Percentiles rank a stretch among this genome's conserved stretches.
Conservation (phyloP, 2,113 vertebrate species). For the Paracanthobrama guichenoti region DNA sequence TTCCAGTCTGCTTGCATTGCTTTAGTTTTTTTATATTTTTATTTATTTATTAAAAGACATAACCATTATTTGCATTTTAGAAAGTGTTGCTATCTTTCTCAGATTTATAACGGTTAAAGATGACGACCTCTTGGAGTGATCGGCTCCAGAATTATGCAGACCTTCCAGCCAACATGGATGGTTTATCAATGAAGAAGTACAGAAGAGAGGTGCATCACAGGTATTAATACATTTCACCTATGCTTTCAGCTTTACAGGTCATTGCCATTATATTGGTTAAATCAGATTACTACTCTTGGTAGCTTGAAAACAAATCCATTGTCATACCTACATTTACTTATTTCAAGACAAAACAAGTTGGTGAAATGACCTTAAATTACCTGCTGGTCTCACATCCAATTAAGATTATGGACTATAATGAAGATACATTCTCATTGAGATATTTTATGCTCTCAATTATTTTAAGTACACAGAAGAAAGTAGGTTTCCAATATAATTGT, state of each 20-base stretch:
- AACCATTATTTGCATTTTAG: not conserved
- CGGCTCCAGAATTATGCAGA: constrained; percentile 92
- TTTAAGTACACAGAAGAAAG: not conserved
- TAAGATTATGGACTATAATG: not conserved
- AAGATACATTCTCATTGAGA: not conserved
- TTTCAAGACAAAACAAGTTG: not conserved
- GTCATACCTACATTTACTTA: not conserved
- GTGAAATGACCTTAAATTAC: not conserved
- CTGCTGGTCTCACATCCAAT: not conserved
- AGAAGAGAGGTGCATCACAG: constrained; percentile 93
- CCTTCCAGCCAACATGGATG: constrained; percentile 92
- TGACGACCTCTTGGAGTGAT: constrained; percentile 96
- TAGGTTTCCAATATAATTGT: not conserved
- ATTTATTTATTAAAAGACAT: no score
- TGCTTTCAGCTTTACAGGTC: not conserved
- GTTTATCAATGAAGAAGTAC: constrained; percentile 91
- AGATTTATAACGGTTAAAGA: constrained; percentile 69
- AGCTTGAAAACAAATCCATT: not conserved
- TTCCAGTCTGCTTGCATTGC: not conserved
- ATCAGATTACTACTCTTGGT: not conserved
- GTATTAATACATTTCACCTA: constrained; percentile 65
- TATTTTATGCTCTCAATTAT: not conserved
- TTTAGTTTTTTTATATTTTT: not conserved
- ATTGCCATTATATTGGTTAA: not conserved
- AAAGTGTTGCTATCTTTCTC: not conserved